Conservation (phyloP, 2,888 invertebrate species). For the Deilephila elpenor region DNA sequence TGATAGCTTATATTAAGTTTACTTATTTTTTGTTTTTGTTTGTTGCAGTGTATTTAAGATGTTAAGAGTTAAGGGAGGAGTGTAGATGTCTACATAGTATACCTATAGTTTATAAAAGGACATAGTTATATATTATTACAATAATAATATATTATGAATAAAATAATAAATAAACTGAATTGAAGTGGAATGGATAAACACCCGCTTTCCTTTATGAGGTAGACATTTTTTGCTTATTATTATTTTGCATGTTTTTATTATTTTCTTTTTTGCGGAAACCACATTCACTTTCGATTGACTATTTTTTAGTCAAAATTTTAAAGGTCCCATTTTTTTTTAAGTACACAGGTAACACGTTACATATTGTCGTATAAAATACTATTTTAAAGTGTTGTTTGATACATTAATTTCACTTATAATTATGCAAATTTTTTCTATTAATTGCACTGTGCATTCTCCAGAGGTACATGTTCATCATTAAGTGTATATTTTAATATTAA, state of each 20-base stretch:
- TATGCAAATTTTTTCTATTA: no score
- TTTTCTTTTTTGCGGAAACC: constrained; percentile 3
- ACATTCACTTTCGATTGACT: neutral
- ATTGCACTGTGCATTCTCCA: no score
- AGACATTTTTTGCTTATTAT: constrained; percentile 60
- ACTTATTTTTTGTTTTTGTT: constrained; percentile 68
- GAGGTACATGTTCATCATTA: no score
- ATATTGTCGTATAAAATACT: no score
- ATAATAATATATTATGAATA: constrained; percentile 83
- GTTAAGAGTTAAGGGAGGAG: constrained; percentile 79
- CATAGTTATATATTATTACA: constrained; percentile 84
- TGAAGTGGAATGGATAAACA: constrained; percentile 74
- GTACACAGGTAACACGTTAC: no score
- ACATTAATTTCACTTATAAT: no score
- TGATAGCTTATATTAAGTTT: constrained; percentile 50
- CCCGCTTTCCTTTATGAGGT: constrained; percentile 78
- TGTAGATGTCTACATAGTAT: constrained; percentile 84
- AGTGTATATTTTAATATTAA: no score
- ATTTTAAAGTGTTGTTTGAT: no score
- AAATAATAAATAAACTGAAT: constrained; percentile 64
- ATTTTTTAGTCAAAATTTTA: neutral
- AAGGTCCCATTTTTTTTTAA: neutral
- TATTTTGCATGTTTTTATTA: constrained; percentile 54
- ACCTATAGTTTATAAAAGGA: constrained; percentile 82
- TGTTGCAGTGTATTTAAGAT: constrained; percentile 84